Base-by-base conservation (phyloP, 1,140 invertebrate species). In the Anastrepha obliqua region DNA sequence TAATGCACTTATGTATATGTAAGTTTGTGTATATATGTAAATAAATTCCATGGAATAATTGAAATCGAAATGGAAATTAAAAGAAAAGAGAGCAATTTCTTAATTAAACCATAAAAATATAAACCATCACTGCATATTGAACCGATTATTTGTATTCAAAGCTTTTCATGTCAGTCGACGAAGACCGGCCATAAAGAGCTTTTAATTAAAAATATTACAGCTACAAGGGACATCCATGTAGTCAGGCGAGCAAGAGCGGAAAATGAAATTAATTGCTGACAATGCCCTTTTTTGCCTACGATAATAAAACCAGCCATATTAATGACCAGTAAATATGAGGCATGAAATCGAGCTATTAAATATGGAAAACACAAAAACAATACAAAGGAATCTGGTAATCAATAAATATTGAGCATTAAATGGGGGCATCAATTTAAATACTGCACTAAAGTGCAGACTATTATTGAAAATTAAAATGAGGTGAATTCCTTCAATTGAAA, bases 51-150 rank as follows among this genome's bases (percentile, higher is more conserved):
- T 17, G 39, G 4, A 3, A 17, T 17, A 74, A 47, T 74, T 74
- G 67, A 74, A 74, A 74, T n/a, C 67, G 67, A 74, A 44, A 47
- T 74, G 67, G 15, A 74, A 74, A 44, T n/a, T n/a, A 42, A 74
- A 74, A 70, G 4, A 70, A 70, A 70, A n/a, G 64, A 65, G 9
- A 2, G 64, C 29, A 29, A 65, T 65, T 39, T 15, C 29, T 74
- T 74, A 74, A 74, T 74, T 74, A 74, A 74, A 74, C 39, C 44
- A 74, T 13, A 62, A 4, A 11, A 5, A 62, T 44, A 74, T 17
- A 74, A 47, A 42, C 17, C 13, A 44, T 44, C 13, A 15, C 42
- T 74, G 15, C 42, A 29, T 47, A 44, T 20, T 11, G 64, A 42
- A 67, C 13, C 64, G 39, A 29, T 74, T 17, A 15, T 74, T 74